phyloP scores from a whole-genome alignment of 1,140 invertebrate genomes.

The Hydropsyche tenuis region DNA sequence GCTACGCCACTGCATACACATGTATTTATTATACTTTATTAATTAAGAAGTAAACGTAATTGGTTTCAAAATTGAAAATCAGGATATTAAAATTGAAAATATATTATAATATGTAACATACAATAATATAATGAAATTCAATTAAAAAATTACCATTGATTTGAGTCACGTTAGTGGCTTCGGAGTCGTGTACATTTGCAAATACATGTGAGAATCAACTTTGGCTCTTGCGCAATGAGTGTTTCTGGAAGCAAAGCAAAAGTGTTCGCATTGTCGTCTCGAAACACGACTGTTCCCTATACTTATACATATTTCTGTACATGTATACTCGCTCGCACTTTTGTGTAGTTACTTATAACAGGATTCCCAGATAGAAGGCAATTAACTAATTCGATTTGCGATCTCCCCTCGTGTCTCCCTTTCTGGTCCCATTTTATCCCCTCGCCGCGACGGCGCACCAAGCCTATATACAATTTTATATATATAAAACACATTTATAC shows the following conservation, averaged over 20 bases:
- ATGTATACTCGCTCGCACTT: slow-evolving; percentile 3
- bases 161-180: too few species aligned
- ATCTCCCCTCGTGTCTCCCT: slow-evolving; percentile 38
- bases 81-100: too few species aligned
- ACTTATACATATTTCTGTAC: too few species aligned
- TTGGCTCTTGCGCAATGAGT: neutral
- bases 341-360: slow-evolving; percentile 45
- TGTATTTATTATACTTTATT: too few species aligned
- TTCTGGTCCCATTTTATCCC: slow-evolving; percentile 31
- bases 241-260: neutral
- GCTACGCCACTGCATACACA: too few species aligned
- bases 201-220: too few species aligned
- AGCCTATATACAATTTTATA: neutral
- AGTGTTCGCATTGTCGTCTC: slow-evolving; percentile 29
- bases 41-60: too few species aligned
- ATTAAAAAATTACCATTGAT: too few species aligned
- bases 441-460: slow-evolving; percentile 23
- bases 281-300: neutral
- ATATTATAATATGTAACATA: too few species aligned
- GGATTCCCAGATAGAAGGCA: slow-evolving; percentile 46
- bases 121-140: too few species aligned
- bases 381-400: slow-evolving; percentile 50
- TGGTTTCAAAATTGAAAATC: too few species aligned
- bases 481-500: slow-evolving; percentile 8
- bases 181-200: too few species aligned